Evolutionary conservation across 2,888 invertebrate species (phyloP).

Genomic region (Crepidodera aurea): DNA sequence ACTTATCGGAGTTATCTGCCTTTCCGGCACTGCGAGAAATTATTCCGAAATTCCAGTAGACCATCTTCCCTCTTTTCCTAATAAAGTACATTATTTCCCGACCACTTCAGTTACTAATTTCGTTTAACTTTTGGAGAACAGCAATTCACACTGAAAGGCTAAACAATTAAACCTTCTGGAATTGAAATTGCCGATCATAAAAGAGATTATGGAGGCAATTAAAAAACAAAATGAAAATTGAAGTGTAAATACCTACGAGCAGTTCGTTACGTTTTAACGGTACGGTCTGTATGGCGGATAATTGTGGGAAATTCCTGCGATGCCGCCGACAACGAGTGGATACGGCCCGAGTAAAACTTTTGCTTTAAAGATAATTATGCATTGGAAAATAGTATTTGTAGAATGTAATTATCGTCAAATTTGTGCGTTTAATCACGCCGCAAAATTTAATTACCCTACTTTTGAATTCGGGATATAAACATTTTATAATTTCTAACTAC

Average conservation of each 20-base stretch:
- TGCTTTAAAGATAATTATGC: too few relatives aligned
- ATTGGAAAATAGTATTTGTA: too few relatives aligned
- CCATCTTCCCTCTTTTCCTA: constrained; percentile 15
- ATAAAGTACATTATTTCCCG: constrained; percentile 20
- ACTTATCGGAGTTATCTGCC: constrained; percentile 21
- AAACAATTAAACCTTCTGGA: constrained; percentile 28
- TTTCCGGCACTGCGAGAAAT: not conserved
- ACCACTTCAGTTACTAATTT: constrained; percentile 15
- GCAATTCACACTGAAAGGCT: constrained; percentile 4
- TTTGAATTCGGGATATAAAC: too few relatives aligned
- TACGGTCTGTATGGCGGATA: not conserved
- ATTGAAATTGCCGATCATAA: constrained; percentile 25
- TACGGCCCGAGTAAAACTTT: too few relatives aligned
- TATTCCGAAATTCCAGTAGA: not conserved
- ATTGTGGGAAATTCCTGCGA: constrained; percentile 3
- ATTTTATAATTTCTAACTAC: too few relatives aligned
- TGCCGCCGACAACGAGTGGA: too few relatives aligned
- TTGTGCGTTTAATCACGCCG: too few relatives aligned
- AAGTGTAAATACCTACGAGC: constrained; percentile 30
- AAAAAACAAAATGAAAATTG: constrained; percentile 36
- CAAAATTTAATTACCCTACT: too few relatives aligned
- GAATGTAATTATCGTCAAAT: too few relatives aligned
- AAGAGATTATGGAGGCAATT: constrained; percentile 31
- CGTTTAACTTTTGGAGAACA: constrained; percentile 17
- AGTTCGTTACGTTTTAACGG: constrained; percentile 7